Evolutionary conservation across 2,888 invertebrate genomes (phyloP).

Genomic region (Lucinisca nassula): DNA sequence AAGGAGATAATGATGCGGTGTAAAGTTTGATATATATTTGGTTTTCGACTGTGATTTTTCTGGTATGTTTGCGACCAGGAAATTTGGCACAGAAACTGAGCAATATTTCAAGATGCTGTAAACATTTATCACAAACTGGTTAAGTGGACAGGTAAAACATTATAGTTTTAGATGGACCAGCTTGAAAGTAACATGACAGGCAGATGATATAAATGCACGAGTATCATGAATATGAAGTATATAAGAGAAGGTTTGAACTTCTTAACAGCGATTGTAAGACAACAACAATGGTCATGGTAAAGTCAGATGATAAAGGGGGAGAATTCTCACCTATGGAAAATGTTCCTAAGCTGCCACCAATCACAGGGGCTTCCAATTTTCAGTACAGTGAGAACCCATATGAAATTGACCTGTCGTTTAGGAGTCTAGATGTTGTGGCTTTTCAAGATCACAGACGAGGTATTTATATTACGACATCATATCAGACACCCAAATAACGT

Average conservation of each 20-base stretch:
- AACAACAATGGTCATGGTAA: constrained; percentile 42
- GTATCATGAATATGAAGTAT: not conserved
- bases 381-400: constrained; percentile 70
- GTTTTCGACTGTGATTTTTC: too few species aligned
- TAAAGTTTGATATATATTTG: too few species aligned
- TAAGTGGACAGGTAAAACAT: too few species aligned
- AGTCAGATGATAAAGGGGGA: constrained; percentile 43
- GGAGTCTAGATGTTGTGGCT: constrained; percentile 67
- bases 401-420: constrained; percentile 75
- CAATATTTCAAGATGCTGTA: too few species aligned
- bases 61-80: too few species aligned
- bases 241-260: not conserved
- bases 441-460: constrained; percentile 51
- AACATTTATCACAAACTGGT: too few species aligned
- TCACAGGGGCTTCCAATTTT: constrained; percentile 40
- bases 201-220: not conserved
- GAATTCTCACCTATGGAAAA: constrained; percentile 48
- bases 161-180: too few species aligned
- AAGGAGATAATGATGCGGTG: too few species aligned
- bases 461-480: too few species aligned
- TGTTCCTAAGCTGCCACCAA: constrained; percentile 58
- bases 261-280: not conserved
- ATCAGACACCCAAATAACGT: too few species aligned
- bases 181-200: too few species aligned
- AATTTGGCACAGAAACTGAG: too few species aligned